Evolutionary conservation across 2,888 invertebrate species (phyloP).

Genomic region (Hoplodrina ambigua): DNA sequence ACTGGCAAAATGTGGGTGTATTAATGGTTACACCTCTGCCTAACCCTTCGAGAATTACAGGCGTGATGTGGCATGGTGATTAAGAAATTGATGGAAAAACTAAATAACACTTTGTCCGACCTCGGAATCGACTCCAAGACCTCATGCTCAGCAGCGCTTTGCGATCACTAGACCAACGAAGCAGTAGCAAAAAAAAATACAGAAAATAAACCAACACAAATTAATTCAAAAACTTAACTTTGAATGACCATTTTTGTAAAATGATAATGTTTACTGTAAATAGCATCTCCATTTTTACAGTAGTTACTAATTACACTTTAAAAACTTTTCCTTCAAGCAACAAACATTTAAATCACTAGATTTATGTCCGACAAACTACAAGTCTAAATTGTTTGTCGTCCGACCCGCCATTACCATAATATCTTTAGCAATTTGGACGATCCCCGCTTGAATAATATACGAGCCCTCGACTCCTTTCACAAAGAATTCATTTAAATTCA

Average conservation of each 20-base stretch:
- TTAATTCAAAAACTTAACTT: background rate
- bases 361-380: slow-evolving; percentile 10
- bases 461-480: background rate
- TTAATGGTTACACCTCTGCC: too few species aligned
- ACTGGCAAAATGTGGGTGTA: too few species aligned
- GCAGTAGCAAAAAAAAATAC: background rate
- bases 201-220: background rate
- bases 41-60: too few species aligned
- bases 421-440: slow-evolving; percentile 28
- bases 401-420: slow-evolving; percentile 28
- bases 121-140: too few species aligned
- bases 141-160: too few species aligned
- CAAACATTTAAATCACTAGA: slow-evolving; percentile 11
- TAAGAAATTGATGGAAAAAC: too few species aligned
- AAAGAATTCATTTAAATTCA: background rate
- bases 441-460: slow-evolving; percentile 27
- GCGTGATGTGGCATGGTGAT: too few species aligned
- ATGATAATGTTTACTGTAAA: background rate
- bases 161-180: too few species aligned
- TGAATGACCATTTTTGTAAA: background rate
- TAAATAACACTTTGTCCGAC: too few species aligned
- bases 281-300: background rate
- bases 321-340: background rate
- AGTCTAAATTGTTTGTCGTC: slow-evolving; percentile 28
- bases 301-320: too few species aligned